A percentile compares a stretch with the other conserved stretches of the same genome.
These are phyloP conservation scores for Tachina grossa DNA, from an alignment of 2,888 invertebrate genomes.

Conservation along the genomic window DNA sequence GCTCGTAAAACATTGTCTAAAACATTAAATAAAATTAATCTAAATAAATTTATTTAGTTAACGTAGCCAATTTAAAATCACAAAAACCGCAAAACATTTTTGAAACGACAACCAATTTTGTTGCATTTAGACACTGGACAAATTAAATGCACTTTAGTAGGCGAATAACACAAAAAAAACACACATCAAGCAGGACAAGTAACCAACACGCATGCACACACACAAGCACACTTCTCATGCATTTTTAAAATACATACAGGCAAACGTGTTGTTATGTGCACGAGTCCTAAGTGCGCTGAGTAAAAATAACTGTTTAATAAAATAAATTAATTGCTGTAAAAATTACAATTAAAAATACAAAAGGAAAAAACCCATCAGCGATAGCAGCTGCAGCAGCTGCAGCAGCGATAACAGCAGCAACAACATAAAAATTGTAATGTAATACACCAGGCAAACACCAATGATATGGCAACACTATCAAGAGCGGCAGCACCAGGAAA, in stretches of 20 bases:
- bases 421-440: conserved; percentile 18
- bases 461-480: conserved; percentile 66
- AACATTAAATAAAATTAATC: conserved; percentile 71
- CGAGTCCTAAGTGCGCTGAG: conserved; percentile 38
- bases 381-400: conserved; percentile 26
- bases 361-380: conserved; percentile 45
- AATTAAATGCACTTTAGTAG: conserved; percentile 67
- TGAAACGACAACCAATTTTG: conserved; percentile 69
- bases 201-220: not conserved
- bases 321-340: conserved; percentile 73
- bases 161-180: conserved; percentile 23
- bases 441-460: conserved; percentile 45
- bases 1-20: conserved; percentile 60
- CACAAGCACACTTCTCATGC: not conserved
- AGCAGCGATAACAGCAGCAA: conserved; percentile 21
- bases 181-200: conserved; percentile 40
- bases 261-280: conserved; percentile 25
- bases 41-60: conserved; percentile 71
- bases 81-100: conserved; percentile 71
- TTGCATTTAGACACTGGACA: conserved; percentile 66
- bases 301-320: conserved; percentile 72
- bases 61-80: conserved; percentile 71
- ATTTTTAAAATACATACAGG: conserved; percentile 32
- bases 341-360: conserved; percentile 69
- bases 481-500: conserved; percentile 63